Evolutionary conservation across 2,888 invertebrate species (phyloP).

Genomic region (Yponomeuta evonymella): DNA sequence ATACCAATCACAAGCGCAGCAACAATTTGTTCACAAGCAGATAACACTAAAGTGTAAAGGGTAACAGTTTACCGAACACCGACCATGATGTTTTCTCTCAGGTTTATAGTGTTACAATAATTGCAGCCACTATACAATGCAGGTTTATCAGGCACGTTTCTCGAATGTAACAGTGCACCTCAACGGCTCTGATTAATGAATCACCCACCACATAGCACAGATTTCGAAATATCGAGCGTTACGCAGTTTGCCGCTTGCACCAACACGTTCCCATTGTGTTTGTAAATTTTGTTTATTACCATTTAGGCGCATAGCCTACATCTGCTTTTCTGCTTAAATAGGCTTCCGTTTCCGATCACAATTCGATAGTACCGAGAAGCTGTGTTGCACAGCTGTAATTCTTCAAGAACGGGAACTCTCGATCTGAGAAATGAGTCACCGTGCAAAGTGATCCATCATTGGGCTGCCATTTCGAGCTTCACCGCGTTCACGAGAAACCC

Average conservation of each 20-base stretch:
- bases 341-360: not conserved
- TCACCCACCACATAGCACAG: constrained; percentile 1
- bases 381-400: not conserved
- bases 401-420: not conserved
- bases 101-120: not conserved
- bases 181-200: constrained; percentile 16
- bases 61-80: too few relatives aligned
- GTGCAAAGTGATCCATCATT: not conserved
- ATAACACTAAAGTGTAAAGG: too few relatives aligned
- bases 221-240: constrained; percentile 11
- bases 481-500: not conserved
- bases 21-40: too few relatives aligned
- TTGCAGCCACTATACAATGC: not conserved
- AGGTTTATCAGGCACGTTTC: not conserved
- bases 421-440: not conserved
- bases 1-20: too few relatives aligned
- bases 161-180: not conserved
- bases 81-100: too few relatives aligned
- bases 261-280: constrained; percentile 1
- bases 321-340: not conserved
- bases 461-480: not conserved
- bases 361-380: not conserved
- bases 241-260: constrained; percentile 8
- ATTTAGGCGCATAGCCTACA: not conserved
- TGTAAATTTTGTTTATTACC: constrained; percentile 6